These are phyloP conservation scores for Sycophila texana DNA, from an alignment of 2,888 invertebrate genomes.

Conservation along the genomic window DNA sequence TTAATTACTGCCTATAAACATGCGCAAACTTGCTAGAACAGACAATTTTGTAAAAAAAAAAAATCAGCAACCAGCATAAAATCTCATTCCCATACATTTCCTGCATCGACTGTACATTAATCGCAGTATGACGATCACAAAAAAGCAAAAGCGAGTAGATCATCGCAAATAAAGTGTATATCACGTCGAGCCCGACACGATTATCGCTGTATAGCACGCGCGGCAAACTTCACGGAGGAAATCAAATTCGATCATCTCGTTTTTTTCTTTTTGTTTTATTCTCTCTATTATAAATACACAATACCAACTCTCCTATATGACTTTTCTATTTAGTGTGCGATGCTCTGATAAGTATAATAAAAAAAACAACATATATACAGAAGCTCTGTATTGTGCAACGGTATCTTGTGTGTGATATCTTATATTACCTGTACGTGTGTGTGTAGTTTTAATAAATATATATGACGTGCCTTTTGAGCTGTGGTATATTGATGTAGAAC, in stretches of 20 bases:
- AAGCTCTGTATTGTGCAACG: slow-evolving; percentile 42
- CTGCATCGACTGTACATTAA: too few relatives aligned
- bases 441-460: slow-evolving; percentile 44
- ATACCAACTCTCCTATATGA: slow-evolving; percentile 36
- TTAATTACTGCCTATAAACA: too few relatives aligned
- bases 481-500: slow-evolving; percentile 51
- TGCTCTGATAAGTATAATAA: neutral
- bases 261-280: neutral
- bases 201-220: slow-evolving; percentile 54
- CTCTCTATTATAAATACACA: slow-evolving; percentile 40
- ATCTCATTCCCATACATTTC: too few relatives aligned
- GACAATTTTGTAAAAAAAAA: too few relatives aligned
- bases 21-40: too few relatives aligned
- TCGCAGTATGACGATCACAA: neutral
- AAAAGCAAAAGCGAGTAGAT: neutral
- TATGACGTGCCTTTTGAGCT: slow-evolving; percentile 43
- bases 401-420: slow-evolving; percentile 36
- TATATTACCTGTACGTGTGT: slow-evolving; percentile 46
- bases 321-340: slow-evolving; percentile 37
- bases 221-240: slow-evolving; percentile 40
- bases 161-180: neutral
- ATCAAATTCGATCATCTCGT: slow-evolving; percentile 42
- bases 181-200: slow-evolving; percentile 40
- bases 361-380: too few relatives aligned
- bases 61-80: too few relatives aligned